Conservation (phyloP, 2,888 invertebrate species). For the Eristalis intricaria region DNA sequence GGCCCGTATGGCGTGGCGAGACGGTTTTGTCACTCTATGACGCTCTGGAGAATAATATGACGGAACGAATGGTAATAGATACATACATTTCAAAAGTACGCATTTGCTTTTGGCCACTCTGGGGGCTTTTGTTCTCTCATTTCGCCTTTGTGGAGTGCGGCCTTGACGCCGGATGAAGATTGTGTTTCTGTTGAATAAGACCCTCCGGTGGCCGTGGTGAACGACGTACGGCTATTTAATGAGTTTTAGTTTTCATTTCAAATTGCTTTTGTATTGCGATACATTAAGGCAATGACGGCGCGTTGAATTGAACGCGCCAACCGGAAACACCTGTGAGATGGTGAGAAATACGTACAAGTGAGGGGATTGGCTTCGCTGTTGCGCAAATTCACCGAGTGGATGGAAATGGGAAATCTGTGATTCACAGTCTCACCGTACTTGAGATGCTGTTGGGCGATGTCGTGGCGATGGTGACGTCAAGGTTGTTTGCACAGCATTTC, state of each 20-base stretch:
- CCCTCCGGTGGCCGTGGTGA: constrained; percentile 29
- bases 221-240: constrained; percentile 33
- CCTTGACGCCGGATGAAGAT: not conserved
- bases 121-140: not conserved
- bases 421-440: not conserved
- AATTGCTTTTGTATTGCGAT: not conserved
- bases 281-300: not conserved
- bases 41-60: not conserved
- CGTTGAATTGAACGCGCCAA: not conserved
- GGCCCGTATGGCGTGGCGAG: not conserved
- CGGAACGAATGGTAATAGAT: constrained; percentile 7
- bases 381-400: not conserved
- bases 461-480: no score
- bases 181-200: constrained; percentile 17
- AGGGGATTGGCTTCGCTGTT: not conserved
- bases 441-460: no score
- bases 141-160: not conserved
- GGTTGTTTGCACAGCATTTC: no score
- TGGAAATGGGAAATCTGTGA: not conserved
- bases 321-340: not conserved
- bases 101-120: not conserved
- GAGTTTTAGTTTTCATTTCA: constrained; percentile 10
- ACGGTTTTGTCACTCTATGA: no score
- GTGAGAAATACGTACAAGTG: not conserved
- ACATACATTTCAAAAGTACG: constrained; percentile 12